These are phyloP conservation scores for Micrasema minimum DNA, from an alignment of 1,140 invertebrate species.

Conservation along the genomic window DNA sequence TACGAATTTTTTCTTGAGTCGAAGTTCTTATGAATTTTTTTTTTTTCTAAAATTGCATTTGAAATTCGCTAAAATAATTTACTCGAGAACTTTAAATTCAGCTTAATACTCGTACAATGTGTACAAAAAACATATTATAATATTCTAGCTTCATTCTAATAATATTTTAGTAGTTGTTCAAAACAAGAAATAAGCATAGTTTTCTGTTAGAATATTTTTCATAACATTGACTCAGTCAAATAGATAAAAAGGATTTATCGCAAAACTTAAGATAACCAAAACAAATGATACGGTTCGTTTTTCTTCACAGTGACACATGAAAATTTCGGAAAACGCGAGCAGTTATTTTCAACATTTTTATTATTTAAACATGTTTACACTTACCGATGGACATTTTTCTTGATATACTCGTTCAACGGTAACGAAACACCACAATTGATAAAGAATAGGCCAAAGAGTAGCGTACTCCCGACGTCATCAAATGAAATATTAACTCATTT, in stretches of 20 bases:
- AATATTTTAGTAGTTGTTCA: no score
- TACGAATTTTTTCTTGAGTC: no score
- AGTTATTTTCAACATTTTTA: background rate
- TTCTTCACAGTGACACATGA: background rate
- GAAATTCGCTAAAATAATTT: no score
- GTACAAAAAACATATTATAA: no score
- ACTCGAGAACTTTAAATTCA: no score
- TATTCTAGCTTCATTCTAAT: no score
- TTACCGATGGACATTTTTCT: slow-evolving; percentile 50
- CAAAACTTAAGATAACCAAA: slow-evolving; percentile 14
- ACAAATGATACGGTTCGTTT: background rate
- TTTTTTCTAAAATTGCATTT: no score
- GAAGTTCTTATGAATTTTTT: no score
- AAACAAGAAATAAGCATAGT: no score
- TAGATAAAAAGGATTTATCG: slow-evolving; percentile 15
- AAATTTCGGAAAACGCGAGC: slow-evolving; percentile 1
- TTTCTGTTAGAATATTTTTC: no score
- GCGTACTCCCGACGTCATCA: slow-evolving; percentile 27
- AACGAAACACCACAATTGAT: slow-evolving; percentile 37
- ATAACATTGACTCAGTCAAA: background rate
- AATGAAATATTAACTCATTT: slow-evolving; percentile 37
- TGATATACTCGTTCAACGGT: slow-evolving; percentile 17
- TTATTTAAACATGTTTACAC: slow-evolving; percentile 18
- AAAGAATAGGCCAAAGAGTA: slow-evolving; percentile 19
- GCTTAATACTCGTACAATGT: no score